These are phyloP conservation scores for Tinea pellionella DNA, from an alignment of 2,888 invertebrate species.

Conservation along the genomic window DNA sequence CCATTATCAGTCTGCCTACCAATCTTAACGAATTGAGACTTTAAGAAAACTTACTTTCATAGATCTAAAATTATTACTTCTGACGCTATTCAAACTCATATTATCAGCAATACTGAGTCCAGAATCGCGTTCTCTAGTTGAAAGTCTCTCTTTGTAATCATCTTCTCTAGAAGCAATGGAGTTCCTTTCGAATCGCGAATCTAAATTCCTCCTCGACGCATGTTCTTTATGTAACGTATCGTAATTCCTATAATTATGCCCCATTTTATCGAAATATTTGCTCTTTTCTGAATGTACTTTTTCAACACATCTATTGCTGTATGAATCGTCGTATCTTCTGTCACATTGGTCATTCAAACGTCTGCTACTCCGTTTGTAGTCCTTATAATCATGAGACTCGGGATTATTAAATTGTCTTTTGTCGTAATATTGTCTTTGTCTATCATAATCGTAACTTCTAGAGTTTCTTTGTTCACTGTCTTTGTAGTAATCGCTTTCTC, in stretches of 20 bases:
- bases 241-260: background rate
- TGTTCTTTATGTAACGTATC: background rate
- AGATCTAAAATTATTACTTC: slow-evolving; percentile 48
- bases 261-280: background rate
- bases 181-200: slow-evolving; percentile 35
- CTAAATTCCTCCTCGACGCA: background rate
- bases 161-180: slow-evolving; percentile 48
- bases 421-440: slow-evolving; percentile 26
- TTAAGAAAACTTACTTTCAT: slow-evolving; percentile 51
- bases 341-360: background rate
- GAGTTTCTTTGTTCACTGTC: slow-evolving; percentile 25
- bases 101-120: slow-evolving; percentile 54
- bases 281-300: background rate
- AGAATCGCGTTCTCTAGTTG: slow-evolving; percentile 52
- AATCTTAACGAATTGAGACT: too few relatives aligned
- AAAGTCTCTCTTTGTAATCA: slow-evolving; percentile 41
- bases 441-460: slow-evolving; percentile 28
- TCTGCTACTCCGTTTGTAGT: background rate
- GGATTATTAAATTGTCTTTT: slow-evolving; percentile 28
- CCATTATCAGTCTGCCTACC: too few relatives aligned
- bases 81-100: slow-evolving; percentile 50
- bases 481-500: background rate
- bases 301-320: background rate
- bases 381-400: background rate
- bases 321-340: slow-evolving; percentile 14